Evolutionary conservation across 2,113 vertebrate species (phyloP), one percentile per base, ranked within the genome.

Genomic region (Ia io): DNA sequence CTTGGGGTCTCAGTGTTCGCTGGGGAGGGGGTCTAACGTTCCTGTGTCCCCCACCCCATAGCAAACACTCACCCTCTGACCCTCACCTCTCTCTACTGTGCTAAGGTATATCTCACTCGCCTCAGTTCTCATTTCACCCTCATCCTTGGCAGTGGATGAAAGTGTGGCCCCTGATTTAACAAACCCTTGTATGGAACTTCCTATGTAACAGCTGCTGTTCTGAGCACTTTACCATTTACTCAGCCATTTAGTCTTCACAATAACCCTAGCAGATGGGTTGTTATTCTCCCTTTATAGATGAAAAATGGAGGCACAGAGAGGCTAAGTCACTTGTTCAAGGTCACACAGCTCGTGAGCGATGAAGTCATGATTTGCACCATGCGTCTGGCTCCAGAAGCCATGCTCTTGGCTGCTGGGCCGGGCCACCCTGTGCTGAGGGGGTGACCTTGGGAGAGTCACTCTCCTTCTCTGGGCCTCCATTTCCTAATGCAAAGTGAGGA

Each of bases 61-160:
- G 30, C 77, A 71, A 28, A 44, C 3, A 5, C 49, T 25, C 61
- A 6, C 49, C 30, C 5, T 61, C 23, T 13, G 56, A 9, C 63
- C 25, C 3, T 40, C 35, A 9, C 30, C 44, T 42, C 42, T 51
- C 35, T 20, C 2, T 4, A 2, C 47, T 1, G 2, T 20, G 32
- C 28, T 20, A 11, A 37, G 71, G 6, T 8, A 0, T 0, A 1
- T 35, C 88, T 49, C n/a, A 28, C 6, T 30, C 2, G 0, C 49
- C 51, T 76, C 67, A 1, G 6, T 32, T 59, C 56, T 51, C 23
- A 25, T 30, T 32, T 42, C 6, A 8, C 9, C 44, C 47, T 22
- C 30, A 0, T 20, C 40, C 56, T 59, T 71, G 49, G 23, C 28
- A 73, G 53, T 32, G 22, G 37, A 8, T 40, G 71, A 53, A 63